Conservation (phyloP, 2,888 invertebrate genomes). For the Drosophila subquinaria region DNA sequence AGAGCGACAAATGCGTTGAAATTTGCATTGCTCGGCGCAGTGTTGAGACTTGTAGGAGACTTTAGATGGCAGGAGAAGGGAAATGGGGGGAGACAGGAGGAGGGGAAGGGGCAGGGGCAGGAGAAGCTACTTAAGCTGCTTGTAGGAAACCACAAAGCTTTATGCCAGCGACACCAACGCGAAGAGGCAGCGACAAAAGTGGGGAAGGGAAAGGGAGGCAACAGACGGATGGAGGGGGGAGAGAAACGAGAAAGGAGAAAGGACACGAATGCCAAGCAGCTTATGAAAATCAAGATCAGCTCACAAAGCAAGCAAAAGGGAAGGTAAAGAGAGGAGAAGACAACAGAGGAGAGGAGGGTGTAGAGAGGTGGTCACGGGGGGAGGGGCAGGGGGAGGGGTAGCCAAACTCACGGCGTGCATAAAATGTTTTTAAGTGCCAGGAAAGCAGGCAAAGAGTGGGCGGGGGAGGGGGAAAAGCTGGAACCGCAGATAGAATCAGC, state of each 20-base stretch:
- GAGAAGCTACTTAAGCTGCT: slow-evolving; percentile 57
- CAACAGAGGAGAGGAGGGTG: too few relatives aligned
- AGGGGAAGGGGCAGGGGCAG: neutral
- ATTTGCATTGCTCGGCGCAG: slow-evolving; percentile 35
- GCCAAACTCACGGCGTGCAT: slow-evolving; percentile 47
- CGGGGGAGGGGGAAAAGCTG: too few relatives aligned
- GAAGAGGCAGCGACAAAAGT: slow-evolving; percentile 12
- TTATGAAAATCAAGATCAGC: slow-evolving; percentile 67
- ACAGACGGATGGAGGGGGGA: neutral
- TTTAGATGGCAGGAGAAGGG: too few relatives aligned
- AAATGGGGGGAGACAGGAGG: neutral
- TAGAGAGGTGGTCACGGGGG: neutral
- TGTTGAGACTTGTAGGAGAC: neutral
- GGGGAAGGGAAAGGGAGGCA: neutral
- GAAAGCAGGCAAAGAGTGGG: slow-evolving; percentile 23
- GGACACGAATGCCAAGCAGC: slow-evolving; percentile 49
- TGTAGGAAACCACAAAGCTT: slow-evolving; percentile 55
- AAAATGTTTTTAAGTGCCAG: slow-evolving; percentile 64
- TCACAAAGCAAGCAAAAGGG: slow-evolving; percentile 23
- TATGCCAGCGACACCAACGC: slow-evolving; percentile 37
- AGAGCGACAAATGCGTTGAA: slow-evolving; percentile 18
- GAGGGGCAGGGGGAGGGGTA: neutral
- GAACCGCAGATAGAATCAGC: slow-evolving; percentile 15
- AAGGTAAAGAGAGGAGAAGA: neutral
- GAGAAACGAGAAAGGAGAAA: too few relatives aligned